Conservation (phyloP, 2,113 vertebrate species). For the Sander vitreus region DNA sequence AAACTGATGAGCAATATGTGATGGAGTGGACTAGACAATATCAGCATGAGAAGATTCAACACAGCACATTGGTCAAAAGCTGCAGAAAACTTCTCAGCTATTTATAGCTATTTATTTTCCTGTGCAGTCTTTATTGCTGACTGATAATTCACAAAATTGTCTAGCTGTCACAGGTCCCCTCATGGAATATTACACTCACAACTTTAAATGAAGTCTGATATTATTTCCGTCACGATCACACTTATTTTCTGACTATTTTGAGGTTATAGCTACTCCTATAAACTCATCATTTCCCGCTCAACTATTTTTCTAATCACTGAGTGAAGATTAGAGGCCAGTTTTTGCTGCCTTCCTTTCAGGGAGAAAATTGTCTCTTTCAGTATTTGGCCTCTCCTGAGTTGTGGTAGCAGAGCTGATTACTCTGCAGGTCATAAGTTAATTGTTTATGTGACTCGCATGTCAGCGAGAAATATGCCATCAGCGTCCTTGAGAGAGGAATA, state of each 20-base stretch:
- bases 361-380: constrained; percentile 52
- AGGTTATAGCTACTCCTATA: constrained; percentile 32
- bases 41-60: too few species aligned
- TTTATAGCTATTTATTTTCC: too few species aligned
- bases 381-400: constrained; percentile 28
- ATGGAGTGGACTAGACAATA: too few species aligned
- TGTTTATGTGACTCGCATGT: constrained; percentile 69
- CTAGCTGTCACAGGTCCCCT: constrained; percentile 1
- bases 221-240: constrained; percentile 18
- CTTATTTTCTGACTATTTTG: constrained; percentile 28
- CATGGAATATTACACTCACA: background rate
- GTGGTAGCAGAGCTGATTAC: constrained; percentile 41
- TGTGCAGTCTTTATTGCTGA: background rate
- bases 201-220: constrained; percentile 28
- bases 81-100: too few species aligned
- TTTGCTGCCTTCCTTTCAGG: constrained; percentile 35
- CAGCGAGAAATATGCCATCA: constrained; percentile 51
- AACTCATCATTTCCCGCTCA: constrained; percentile 51
- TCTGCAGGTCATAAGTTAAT: constrained; percentile 69
- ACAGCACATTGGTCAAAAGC: too few species aligned
- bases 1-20: too few species aligned
- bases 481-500: constrained; percentile 35
- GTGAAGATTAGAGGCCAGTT: constrained; percentile 52
- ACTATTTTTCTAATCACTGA: constrained; percentile 40
- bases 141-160: constrained; percentile 13